Conservation (phyloP, 2,797 vertebrate genomes). For the Micrastur ruficollis region DNA sequence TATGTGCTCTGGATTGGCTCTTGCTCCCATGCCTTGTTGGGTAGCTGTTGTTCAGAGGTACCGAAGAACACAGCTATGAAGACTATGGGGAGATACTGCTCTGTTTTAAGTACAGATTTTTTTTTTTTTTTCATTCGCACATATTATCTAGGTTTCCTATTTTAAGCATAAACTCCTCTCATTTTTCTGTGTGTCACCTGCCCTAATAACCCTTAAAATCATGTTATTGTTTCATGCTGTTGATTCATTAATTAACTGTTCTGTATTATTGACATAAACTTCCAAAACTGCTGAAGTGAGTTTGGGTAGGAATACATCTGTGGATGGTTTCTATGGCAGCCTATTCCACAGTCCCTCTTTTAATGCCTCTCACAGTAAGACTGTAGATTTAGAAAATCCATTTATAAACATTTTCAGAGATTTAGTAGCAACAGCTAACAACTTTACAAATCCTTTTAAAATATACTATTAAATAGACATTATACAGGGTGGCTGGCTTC, state of each 20-base stretch:
- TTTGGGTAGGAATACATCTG: background rate
- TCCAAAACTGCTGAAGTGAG: background rate
- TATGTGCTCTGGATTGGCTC: background rate
- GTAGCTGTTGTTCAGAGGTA: background rate
- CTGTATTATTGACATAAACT: background rate
- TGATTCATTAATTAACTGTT: background rate
- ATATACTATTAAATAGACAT: background rate
- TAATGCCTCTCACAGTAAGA: background rate
- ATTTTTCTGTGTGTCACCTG: background rate
- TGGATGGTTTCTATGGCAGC: background rate
- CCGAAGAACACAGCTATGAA: background rate
- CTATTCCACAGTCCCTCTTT: background rate
- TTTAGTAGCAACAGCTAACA: background rate
- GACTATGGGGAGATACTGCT: background rate
- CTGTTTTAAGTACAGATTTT: background rate
- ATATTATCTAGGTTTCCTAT: background rate
- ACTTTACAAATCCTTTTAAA: background rate
- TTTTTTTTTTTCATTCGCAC: background rate
- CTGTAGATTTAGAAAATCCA: background rate
- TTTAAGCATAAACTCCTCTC: background rate
- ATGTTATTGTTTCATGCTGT: background rate
- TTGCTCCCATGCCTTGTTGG: background rate
- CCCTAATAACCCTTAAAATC: background rate
- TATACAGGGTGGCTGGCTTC: background rate
- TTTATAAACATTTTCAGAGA: slow-evolving; percentile 16